A percentile compares a stretch with the other conserved stretches of the same genome.
Conservation (phyloP, 2,888 invertebrate species). For the Rhopalosiphum nymphaeae region DNA sequence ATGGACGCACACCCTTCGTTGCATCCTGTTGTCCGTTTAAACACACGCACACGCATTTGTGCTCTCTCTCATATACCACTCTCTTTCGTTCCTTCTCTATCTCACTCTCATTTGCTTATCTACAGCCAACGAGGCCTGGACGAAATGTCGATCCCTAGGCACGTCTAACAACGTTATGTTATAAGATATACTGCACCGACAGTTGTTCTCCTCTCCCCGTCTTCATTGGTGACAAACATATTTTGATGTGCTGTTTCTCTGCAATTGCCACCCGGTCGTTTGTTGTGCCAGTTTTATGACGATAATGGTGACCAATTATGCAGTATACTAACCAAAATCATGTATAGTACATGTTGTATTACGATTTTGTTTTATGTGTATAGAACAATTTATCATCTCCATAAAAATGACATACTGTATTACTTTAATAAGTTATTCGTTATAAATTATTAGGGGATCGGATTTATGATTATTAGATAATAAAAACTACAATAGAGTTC, state of each 20-base stretch:
- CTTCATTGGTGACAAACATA: constrained; percentile 24
- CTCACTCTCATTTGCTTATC: constrained; percentile 52
- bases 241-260: constrained; percentile 23
- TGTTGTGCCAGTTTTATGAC: constrained; percentile 13
- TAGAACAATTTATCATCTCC: not conserved
- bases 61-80: not conserved
- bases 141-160: constrained; percentile 62
- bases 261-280: not conserved
- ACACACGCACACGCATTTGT: constrained; percentile 51
- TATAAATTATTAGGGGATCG: not conserved
- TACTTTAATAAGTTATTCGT: not conserved
- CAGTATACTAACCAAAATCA: not conserved
- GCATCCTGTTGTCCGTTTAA: constrained; percentile 63
- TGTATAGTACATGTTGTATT: not conserved
- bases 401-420: not conserved
- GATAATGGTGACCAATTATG: constrained; percentile 23
- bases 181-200: constrained; percentile 41
- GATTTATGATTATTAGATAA: not conserved
- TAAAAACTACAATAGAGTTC: not conserved
- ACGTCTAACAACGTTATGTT: constrained; percentile 55
- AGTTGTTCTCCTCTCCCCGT: not conserved
- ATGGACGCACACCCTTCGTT: constrained; percentile 60
- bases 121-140: constrained; percentile 47
- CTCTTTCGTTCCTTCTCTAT: not conserved
- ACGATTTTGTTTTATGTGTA: not conserved